Percentiles rank a stretch among this genome's conserved stretches.
Conservation (phyloP, 2,888 invertebrate genomes). For the Automeris io region DNA sequence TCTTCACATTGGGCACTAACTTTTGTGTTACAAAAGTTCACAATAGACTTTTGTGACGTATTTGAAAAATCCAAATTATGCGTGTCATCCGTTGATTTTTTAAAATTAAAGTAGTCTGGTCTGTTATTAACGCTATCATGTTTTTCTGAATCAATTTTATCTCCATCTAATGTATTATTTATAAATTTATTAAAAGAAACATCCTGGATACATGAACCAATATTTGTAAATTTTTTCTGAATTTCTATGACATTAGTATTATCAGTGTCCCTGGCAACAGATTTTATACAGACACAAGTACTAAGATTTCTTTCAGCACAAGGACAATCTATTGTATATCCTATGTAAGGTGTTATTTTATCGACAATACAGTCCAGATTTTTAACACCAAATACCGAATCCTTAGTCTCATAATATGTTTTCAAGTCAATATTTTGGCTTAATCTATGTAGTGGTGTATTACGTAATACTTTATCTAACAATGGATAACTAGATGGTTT, state of each 20-base stretch:
- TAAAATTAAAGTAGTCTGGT: neutral
- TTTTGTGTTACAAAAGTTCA: slow-evolving; percentile 17
- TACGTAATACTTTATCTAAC: neutral
- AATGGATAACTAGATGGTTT: neutral
- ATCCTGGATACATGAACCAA: slow-evolving; percentile 19
- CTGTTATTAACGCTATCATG: neutral
- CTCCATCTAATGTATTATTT: slow-evolving; percentile 19
- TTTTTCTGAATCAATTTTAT: slow-evolving; percentile 4
- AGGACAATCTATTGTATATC: slow-evolving; percentile 41
- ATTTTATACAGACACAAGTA: slow-evolving; percentile 42
- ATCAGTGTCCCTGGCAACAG: slow-evolving; percentile 28
- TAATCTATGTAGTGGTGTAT: neutral
- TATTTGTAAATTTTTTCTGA: slow-evolving; percentile 30
- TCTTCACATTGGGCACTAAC: slow-evolving; percentile 18
- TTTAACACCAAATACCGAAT: neutral
- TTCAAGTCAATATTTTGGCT: neutral
- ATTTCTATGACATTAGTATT: slow-evolving; percentile 30
- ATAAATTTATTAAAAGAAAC: slow-evolving; percentile 50
- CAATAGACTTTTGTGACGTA: neutral
- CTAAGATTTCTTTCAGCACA: slow-evolving; percentile 35
- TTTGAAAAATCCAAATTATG: neutral
- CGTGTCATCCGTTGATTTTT: neutral
- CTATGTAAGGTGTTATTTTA: slow-evolving; percentile 9
- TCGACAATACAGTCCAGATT: neutral
- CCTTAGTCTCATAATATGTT: neutral